Evolutionary conservation across 2,797 vertebrate genomes (phyloP).

Genomic region (Notamacropus eugenii): DNA sequence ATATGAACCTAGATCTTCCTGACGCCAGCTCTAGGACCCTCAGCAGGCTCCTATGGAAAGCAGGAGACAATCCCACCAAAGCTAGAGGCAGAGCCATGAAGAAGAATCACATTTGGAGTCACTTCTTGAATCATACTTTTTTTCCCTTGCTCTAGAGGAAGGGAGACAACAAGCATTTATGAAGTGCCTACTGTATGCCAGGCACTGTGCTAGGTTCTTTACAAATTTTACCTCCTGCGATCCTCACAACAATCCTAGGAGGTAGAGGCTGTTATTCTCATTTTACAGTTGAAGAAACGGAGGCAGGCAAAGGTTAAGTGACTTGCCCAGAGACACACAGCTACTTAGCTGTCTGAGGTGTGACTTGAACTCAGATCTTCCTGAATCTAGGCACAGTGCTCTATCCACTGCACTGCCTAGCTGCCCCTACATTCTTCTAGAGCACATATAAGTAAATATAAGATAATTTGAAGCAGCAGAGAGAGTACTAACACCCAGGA

Average conservation of each 20-base stretch:
- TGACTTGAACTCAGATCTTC: background rate
- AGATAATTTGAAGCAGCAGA: background rate
- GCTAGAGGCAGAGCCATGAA: background rate
- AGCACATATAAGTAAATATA: background rate
- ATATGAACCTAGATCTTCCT: background rate
- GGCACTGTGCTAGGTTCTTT: background rate
- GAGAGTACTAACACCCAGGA: background rate
- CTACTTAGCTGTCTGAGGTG: background rate
- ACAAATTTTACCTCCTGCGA: background rate
- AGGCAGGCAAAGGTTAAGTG: background rate
- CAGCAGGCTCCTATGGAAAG: background rate
- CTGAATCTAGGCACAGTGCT: background rate
- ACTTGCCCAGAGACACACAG: background rate
- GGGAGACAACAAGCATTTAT: background rate
- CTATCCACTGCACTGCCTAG: background rate
- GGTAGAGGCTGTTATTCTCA: background rate
- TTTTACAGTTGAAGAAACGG: background rate
- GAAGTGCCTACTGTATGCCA: background rate
- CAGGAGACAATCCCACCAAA: background rate
- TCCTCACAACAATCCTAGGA: background rate
- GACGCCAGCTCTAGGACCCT: background rate
- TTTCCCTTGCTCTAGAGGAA: background rate
- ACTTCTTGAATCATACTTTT: background rate
- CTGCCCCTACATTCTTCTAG: background rate
- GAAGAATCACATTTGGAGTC: background rate